Conservation (phyloP, 2,797 vertebrate genomes). For the Distichodus sexfasciatus region DNA sequence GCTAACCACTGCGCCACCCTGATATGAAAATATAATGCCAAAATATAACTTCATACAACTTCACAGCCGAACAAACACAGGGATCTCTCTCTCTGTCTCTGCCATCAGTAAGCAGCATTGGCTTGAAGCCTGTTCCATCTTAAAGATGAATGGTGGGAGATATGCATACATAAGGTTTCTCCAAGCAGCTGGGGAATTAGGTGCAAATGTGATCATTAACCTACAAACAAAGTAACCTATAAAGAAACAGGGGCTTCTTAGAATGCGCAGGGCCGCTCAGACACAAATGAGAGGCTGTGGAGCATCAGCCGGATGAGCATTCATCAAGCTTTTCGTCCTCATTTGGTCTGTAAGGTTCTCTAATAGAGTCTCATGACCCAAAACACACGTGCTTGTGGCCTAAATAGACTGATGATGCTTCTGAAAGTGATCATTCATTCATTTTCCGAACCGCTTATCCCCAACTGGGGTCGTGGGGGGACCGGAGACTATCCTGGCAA, state of each 20-base stretch:
- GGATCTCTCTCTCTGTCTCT: slow-evolving; percentile 19
- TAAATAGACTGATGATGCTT: neutral
- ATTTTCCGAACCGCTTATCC: too few species aligned
- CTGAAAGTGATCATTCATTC: too few species aligned
- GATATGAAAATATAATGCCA: too few species aligned
- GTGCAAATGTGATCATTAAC: slow-evolving; percentile 42
- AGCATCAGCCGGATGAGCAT: too few species aligned
- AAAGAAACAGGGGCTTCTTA: slow-evolving; percentile 16
- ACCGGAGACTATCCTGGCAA: too few species aligned
- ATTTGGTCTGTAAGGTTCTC: neutral
- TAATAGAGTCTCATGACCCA: too few species aligned
- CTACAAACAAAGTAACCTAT: slow-evolving; percentile 34
- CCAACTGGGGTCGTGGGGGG: too few species aligned
- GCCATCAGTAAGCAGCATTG: slow-evolving; percentile 8
- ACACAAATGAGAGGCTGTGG: too few species aligned
- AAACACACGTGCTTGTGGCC: neutral
- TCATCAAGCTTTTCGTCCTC: neutral
- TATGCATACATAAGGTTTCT: slow-evolving; percentile 20
- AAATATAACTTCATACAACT: neutral
- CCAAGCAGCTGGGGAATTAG: slow-evolving; percentile 24
- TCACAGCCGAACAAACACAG: slow-evolving; percentile 24
- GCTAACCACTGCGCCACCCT: too few species aligned
- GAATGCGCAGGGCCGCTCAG: neutral
- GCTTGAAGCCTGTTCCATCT: slow-evolving; percentile 35
- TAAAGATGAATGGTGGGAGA: slow-evolving; percentile 32